phyloP scores from a whole-genome alignment of 2,113 vertebrate species.

The Psophia crepitans region DNA sequence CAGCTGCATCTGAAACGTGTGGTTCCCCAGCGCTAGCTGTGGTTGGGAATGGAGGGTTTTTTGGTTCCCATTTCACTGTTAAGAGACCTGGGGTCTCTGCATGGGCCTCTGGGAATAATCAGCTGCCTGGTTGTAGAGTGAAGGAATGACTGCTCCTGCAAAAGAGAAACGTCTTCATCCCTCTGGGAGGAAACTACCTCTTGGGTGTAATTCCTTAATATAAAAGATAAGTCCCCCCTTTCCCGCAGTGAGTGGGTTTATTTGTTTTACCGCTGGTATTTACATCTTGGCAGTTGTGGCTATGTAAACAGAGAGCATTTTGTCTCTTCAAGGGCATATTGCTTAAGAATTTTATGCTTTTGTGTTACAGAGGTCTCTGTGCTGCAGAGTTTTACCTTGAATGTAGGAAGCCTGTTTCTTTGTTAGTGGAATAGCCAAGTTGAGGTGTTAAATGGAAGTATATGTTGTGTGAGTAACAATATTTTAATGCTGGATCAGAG shows the following conservation, averaged over 20 bases:
- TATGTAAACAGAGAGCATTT: neutral
- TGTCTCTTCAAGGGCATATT: fast-evolving
- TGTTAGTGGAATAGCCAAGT: neutral
- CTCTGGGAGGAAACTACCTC: neutral
- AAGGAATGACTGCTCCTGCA: neutral
- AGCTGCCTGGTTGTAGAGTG: neutral
- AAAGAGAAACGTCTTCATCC: neutral
- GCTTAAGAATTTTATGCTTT: neutral
- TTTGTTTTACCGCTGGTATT: neutral
- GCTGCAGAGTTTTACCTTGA: neutral
- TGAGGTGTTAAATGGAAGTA: neutral
- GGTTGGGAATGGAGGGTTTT: neutral
- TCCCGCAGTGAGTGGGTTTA: neutral
- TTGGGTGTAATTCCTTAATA: neutral
- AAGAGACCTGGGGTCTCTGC: neutral
- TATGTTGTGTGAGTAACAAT: neutral
- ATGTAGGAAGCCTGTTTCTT: neutral
- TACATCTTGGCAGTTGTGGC: neutral
- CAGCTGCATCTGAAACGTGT: fast-evolving
- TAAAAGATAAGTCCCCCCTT: neutral
- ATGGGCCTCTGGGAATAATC: neutral
- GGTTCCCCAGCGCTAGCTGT: neutral
- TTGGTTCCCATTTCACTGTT: fast-evolving
- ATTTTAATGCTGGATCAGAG: neutral
- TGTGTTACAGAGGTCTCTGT: neutral